Evolutionary conservation across 2,888 invertebrate genomes (phyloP), one percentile per base, ranked within the genome.

Genomic region (Auanema sp.): DNA sequence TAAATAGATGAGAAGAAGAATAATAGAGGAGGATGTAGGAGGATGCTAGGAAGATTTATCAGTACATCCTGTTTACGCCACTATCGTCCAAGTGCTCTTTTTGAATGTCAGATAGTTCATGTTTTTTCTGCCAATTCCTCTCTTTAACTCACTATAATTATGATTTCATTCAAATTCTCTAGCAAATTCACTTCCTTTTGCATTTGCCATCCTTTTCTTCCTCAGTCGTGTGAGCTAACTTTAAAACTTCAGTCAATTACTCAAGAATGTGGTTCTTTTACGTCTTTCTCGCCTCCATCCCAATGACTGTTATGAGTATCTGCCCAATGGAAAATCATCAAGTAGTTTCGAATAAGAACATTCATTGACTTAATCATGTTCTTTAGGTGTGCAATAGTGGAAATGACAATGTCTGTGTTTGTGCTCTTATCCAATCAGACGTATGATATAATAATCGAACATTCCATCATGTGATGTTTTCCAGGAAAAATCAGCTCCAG

Each of bases 251-350:
- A 47, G 16, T 47, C 18, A 47, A 47, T 33, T 33, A 33, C 33
- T 60, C 41, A 49, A 56, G 56, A 57, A 69, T 69, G 69, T 62
- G 53, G 21, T 58, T 69, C 40, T 58, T 65, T 33, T 60, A 47
- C 42, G 51, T 63, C 18, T 43, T 69, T n/a, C 41, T 71, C 25
- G 43, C 8, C 33, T 33, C 33, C 33, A 33, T 65, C n/a, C 63
- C 66, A 24, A 51, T 67, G 25, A 66, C 61, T 16, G 14, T 68
- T 24, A 71, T 68, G 33, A 65, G 60, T 40, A 75, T 75, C 44
- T 75, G 75, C 40, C 75, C 75, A 21, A 69, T 71, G 72, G 69
- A 75, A 40, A 55, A 65, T 6, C 72, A 72, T 54, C 60, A 64
- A 47, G 57, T 68, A 33, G 58, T 62, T 41, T 12, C 53, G 11